phyloP scores from a whole-genome alignment of 2,888 invertebrate genomes.

The Chaetoderma sp. region DNA sequence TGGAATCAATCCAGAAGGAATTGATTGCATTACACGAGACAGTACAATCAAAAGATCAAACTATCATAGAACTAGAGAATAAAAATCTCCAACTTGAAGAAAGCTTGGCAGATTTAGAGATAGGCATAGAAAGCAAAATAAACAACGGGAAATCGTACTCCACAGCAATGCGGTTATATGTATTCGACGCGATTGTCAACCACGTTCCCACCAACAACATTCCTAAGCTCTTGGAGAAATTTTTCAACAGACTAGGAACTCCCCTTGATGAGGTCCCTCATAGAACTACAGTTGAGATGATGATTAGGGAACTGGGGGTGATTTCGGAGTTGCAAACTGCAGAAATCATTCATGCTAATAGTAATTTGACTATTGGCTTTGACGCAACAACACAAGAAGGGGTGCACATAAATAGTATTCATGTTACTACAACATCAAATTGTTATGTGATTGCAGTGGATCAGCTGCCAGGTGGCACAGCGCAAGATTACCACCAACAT shows the following conservation, averaged over 20 bases:
- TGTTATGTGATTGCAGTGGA: slow-evolving; percentile 29
- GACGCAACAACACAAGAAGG: slow-evolving; percentile 36
- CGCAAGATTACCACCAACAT: slow-evolving; percentile 29
- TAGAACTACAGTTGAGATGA: slow-evolving; percentile 13
- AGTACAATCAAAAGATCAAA: slow-evolving; percentile 2
- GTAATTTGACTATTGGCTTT: slow-evolving; percentile 30
- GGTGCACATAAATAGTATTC: slow-evolving; percentile 29
- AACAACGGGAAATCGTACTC: slow-evolving; percentile 13
- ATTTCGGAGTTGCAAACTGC: slow-evolving; percentile 18
- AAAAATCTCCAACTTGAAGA: not conserved
- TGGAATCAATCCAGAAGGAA: no score
- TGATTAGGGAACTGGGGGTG: slow-evolving; percentile 17
- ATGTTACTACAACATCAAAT: slow-evolving; percentile 18
- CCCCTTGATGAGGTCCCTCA: slow-evolving; percentile 9
- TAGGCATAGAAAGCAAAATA: not conserved
- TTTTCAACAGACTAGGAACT: slow-evolving; percentile 6
- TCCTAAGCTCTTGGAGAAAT: slow-evolving; percentile 12
- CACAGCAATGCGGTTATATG: not conserved
- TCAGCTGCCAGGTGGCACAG: slow-evolving; percentile 34
- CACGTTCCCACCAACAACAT: slow-evolving; percentile 17
- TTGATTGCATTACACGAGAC: not conserved
- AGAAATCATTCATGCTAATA: slow-evolving; percentile 1
- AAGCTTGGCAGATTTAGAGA: not conserved
- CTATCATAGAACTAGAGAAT: slow-evolving; percentile 3
- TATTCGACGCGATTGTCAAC: slow-evolving; percentile 18